Base-by-base conservation (phyloP, 2,113 vertebrate genomes). In the Toxotes chatareus region DNA sequence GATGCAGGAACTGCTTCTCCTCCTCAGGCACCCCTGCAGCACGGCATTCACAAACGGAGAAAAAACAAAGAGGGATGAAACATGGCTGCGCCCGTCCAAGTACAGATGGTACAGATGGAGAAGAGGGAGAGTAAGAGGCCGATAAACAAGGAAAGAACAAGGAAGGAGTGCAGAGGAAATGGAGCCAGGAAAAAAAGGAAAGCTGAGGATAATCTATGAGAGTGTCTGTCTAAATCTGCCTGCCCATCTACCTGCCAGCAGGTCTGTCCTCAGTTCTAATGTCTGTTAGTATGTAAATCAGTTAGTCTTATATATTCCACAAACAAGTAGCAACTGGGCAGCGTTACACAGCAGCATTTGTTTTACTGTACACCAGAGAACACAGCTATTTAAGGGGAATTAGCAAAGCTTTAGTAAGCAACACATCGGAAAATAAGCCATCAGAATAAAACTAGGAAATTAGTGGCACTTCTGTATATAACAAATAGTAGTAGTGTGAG, bases 11-110 rank as follows among this genome's bases (percentile, higher is more conserved):
- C 79, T 96, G 96, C 84, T 93, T 96, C 42, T 98, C 97, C 38
- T 98, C 97, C 80, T 98, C 97, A 8, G 94, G 90, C 27, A 95
- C 94, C 46, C 97, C 97, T 98, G 89, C 31, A 85, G 74, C n/a
- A 73, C 23, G 78, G 44, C 73, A 67, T 71, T 61, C 38, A 86
- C 59, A 79, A 47, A 75, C 11, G 19, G 69, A 59, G 32, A 59
- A 6, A n/a, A 68, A 66, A 57, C 13, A 80, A 59, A 76, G 9
- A 1, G 0, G 31, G 66, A 66, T 55, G 32, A 80, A 59, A 72
- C 34, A 57, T 7, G 34, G 51, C 8, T 17, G n/a, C n/a, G 34
- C 6, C n/a, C n/a, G 7, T 27, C 51, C 53, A 59, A 19, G 69
- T 19, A 19, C 44, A 47, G 36, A 46, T 34, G 16, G 10, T 1